Evolutionary conservation across 2,797 vertebrate species (phyloP).

Genomic region (Megalops cyprinoides): DNA sequence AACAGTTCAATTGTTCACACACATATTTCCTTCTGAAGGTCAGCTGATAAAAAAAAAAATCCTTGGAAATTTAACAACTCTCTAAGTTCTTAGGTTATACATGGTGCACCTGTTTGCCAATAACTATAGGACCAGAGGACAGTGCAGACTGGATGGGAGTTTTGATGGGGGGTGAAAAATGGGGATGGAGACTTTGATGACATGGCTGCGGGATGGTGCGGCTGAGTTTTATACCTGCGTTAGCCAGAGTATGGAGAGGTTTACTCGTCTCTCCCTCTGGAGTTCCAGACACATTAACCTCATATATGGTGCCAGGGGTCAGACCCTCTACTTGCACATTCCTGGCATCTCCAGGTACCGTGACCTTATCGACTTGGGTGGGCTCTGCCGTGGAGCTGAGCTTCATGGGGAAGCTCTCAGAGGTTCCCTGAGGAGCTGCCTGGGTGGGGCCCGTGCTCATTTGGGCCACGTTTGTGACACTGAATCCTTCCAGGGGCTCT

Average conservation of each 20-base stretch:
- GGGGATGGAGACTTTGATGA: not conserved
- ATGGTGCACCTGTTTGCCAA: not conserved
- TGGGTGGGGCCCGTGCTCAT: constrained; percentile 61
- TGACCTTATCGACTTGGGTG: constrained; percentile 46
- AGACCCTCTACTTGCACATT: constrained; percentile 67
- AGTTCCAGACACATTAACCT: constrained; percentile 67
- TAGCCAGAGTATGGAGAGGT: constrained; percentile 63
- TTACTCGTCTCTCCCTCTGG: constrained; percentile 63
- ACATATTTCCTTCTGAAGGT: not conserved
- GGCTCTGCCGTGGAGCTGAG: constrained; percentile 38
- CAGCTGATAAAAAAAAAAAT: not conserved
- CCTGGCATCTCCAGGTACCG: constrained; percentile 60
- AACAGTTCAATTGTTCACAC: not conserved
- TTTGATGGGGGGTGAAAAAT: constrained; percentile 16
- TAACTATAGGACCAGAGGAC: not conserved
- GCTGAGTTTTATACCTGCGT: constrained; percentile 71
- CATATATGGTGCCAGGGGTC: constrained; percentile 64
- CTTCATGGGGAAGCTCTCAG: constrained; percentile 63
- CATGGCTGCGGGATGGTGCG: too few species aligned
- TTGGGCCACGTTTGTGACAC: constrained; percentile 49
- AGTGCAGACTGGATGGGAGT: constrained; percentile 8
- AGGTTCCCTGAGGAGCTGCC: constrained; percentile 61
- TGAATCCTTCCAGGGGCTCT: constrained; percentile 44
- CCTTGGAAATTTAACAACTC: too few species aligned
- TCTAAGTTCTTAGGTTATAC: not conserved